Evolutionary conservation across 2,113 vertebrate genomes (phyloP).

Genomic region (Alexandromys fortis): DNA sequence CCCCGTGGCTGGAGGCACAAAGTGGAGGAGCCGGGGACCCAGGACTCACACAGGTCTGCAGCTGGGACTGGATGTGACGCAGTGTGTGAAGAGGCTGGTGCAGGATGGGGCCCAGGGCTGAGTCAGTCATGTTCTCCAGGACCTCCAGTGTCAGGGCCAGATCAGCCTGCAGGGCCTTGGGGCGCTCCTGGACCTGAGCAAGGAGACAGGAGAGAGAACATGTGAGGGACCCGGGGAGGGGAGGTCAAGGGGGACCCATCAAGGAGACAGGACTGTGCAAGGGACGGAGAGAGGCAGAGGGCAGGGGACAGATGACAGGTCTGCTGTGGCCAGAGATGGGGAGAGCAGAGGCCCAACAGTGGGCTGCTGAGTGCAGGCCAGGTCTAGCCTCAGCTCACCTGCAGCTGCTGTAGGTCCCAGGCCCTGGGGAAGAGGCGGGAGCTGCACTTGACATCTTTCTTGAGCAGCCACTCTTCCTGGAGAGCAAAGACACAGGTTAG

Average conservation of each 20-base stretch:
- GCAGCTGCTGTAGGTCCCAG: constrained; percentile 36
- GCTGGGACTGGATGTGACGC: neutral
- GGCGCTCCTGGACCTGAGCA: constrained; percentile 52
- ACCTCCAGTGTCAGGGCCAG: constrained; percentile 42
- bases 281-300: too few species aligned
- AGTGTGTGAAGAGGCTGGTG: neutral
- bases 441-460: neutral
- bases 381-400: constrained; percentile 19
- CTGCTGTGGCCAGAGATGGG: neutral
- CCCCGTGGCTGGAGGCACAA: rapidly evolving
- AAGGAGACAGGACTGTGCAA: too few species aligned
- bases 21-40: neutral
- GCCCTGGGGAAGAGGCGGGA: neutral
- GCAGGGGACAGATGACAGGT: too few species aligned
- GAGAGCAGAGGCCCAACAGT: neutral
- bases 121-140: constrained; percentile 10
- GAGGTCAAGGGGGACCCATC: too few species aligned
- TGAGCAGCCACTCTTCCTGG: constrained; percentile 38
- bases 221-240: too few species aligned
- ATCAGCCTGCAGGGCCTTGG: constrained; percentile 52
- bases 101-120: neutral
- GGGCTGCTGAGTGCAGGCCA: neutral
- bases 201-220: too few species aligned
- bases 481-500: neutral
- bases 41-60: neutral